These are phyloP conservation scores for Anguilla marmorata DNA, from an alignment of 2,797 vertebrate genomes.

Conservation along the genomic window DNA sequence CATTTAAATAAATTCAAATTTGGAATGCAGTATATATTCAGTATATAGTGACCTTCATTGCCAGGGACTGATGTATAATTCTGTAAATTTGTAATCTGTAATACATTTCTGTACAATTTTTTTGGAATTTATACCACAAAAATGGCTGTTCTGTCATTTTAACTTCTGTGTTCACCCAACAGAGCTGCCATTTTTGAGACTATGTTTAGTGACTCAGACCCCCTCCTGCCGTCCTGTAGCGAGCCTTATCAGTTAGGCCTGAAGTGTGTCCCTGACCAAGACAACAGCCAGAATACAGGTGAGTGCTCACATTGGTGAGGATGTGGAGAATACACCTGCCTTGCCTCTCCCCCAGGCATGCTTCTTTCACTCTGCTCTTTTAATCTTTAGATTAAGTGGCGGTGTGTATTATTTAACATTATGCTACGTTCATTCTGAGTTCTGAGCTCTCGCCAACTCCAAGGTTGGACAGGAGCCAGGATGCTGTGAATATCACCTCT, in stretches of 20 bases:
- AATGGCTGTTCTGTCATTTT: background rate
- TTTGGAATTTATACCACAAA: background rate
- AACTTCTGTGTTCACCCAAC: constrained; percentile 19
- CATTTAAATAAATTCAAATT: too few species aligned
- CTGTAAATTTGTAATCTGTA: too few species aligned
- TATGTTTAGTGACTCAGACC: constrained; percentile 58
- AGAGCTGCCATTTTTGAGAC: constrained; percentile 42
- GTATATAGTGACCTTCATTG: too few species aligned
- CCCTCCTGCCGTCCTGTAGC: constrained; percentile 51
- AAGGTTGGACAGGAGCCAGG: constrained; percentile 58
- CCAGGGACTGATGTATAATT: too few species aligned
- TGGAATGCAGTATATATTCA: too few species aligned
- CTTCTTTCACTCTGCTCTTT: background rate
- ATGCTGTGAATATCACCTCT: constrained; percentile 63
- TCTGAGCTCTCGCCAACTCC: constrained; percentile 48
- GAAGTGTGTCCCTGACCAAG: constrained; percentile 39
- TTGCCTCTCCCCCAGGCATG: background rate
- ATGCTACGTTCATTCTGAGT: constrained; percentile 34
- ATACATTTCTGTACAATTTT: background rate
- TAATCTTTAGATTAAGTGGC: background rate
- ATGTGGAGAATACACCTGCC: background rate
- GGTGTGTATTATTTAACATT: background rate
- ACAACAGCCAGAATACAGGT: constrained; percentile 37
- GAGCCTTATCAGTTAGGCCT: constrained; percentile 43
- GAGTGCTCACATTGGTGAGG: background rate